Evolutionary conservation across 2,113 vertebrate genomes (phyloP).

Genomic region (Tyrannus savana): DNA sequence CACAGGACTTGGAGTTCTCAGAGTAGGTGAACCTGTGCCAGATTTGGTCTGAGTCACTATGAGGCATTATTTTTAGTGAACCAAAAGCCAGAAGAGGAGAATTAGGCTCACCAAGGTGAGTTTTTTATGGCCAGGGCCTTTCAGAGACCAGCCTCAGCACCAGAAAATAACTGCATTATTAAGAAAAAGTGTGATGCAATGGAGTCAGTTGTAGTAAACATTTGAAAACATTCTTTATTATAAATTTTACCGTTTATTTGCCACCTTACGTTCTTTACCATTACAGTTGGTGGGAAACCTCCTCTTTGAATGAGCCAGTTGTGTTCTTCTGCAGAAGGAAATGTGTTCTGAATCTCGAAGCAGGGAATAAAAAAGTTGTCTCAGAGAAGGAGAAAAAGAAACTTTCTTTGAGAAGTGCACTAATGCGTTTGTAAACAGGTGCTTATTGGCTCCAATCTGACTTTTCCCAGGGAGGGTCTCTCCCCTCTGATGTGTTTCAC

Average conservation of each 20-base stretch:
- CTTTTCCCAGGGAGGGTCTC: neutral
- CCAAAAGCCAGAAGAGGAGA: neutral
- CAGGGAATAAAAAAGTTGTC: neutral
- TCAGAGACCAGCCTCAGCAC: neutral
- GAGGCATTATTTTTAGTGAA: neutral
- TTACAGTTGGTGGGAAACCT: neutral
- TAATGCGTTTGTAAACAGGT: neutral
- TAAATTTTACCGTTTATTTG: neutral
- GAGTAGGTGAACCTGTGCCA: neutral
- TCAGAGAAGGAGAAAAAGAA: neutral
- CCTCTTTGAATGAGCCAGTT: neutral
- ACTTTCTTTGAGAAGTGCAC: neutral
- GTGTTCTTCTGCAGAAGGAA: neutral
- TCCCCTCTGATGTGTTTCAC: neutral
- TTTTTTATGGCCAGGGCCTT: neutral
- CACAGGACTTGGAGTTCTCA: neutral
- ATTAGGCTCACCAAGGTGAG: neutral
- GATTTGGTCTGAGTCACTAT: neutral
- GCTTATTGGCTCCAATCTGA: neutral
- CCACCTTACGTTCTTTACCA: neutral
- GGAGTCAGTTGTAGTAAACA: neutral
- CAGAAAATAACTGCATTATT: neutral
- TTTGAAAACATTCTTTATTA: neutral
- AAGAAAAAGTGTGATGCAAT: neutral
- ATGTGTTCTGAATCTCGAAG: accelerated